Base-by-base conservation (phyloP, 2,797 vertebrate genomes). In the Eutrigla gurnardus region DNA sequence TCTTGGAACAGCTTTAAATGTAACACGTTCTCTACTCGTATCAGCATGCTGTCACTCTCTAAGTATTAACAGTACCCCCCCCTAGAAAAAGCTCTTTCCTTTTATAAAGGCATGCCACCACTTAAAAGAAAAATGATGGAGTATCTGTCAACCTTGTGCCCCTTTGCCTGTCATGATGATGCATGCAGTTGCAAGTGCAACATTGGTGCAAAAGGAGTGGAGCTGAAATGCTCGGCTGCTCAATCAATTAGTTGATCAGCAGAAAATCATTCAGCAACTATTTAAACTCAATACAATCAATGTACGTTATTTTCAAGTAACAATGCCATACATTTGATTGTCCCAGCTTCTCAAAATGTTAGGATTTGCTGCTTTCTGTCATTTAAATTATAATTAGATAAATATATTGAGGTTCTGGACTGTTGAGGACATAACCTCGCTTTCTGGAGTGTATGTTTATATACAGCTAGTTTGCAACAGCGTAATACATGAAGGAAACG, bases 161-260 rank as follows among this genome's bases (percentile, higher is more conserved):
- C 74, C 75, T 74, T 59, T 36, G 10, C 58, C 70, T 80, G 77
- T 68, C 77, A 75, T 7, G 37, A 63, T 84, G 70, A 81, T 75
- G 54, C 40, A 78, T 69, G 72, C 36, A 49, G 49, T 65, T 67
- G 58, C 47, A 54, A 45, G 37, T 1, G 59, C 37, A 18, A 49
- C 60, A 4, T 1, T 3, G 62, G 7, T 49, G 47, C 53, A 50
- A 25, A 9, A 42, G 55, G 14, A 66, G 73, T 3, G 6, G 33
- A 52, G 53, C 18, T 25, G 32, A 73, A 69, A 65, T 37, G n/a
- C 64, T 52, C 12, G 49, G 63, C 36, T 49, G 8, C 73, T 71
- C 49, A 49, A 66, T 68, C 43, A 52, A 66, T 68, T 15, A 36
- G 54, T 12, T 17, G 9, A 47, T 63, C 35, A 15, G 62, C 49